Percentiles rank a stretch among this genome's conserved stretches.
Evolutionary conservation across 2,797 vertebrate genomes (phyloP).

Genomic region (Gallinago solitaria): DNA sequence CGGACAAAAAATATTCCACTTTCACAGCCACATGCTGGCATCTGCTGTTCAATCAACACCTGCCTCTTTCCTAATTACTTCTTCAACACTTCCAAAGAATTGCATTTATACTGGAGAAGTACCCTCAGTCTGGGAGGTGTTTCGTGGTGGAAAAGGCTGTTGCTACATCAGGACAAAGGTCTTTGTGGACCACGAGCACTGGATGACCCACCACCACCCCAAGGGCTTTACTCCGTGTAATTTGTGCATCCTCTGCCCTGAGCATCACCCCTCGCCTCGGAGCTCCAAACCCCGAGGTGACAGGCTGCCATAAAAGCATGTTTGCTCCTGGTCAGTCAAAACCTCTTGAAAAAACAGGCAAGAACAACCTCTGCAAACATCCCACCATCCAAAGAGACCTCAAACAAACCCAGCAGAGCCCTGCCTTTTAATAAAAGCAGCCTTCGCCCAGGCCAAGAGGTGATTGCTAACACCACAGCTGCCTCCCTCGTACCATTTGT

Average conservation of each 20-base stretch:
- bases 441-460: neutral
- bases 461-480: neutral
- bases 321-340: neutral
- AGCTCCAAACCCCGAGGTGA: neutral
- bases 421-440: neutral
- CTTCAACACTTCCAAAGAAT: neutral
- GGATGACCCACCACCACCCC: neutral
- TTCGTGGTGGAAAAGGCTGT: accelerated
- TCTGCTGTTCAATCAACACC: neutral
- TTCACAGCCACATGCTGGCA: accelerated
- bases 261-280: neutral
- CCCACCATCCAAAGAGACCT: neutral
- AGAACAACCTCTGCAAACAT: neutral
- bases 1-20: neutral
- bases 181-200: neutral
- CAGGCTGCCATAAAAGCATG: neutral
- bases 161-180: neutral
- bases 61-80: neutral
- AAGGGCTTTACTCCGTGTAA: neutral
- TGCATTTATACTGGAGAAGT: neutral
- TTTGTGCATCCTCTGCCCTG: accelerated
- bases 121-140: accelerated
- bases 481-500: neutral
- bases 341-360: neutral
- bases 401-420: neutral